Evolutionary conservation across 2,797 vertebrate species (phyloP), one percentile per base, ranked within the genome.

Genomic region (Sarcophilus harrisii): DNA sequence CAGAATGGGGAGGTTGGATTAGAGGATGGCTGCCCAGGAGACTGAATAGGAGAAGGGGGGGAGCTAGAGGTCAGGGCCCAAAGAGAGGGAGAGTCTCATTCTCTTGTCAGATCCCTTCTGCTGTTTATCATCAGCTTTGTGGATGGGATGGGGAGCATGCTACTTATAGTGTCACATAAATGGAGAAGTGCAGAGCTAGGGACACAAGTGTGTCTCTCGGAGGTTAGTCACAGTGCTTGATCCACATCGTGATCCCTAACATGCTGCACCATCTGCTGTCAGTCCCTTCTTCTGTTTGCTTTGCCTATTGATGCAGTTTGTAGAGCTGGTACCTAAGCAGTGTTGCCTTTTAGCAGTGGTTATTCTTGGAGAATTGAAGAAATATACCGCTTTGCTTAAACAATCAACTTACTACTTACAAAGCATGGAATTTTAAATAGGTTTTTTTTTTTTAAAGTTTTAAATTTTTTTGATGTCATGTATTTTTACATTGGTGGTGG

Each of bases 1-100:
- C 92, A 57, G 91, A 95, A 91, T 90, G 90, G 92, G 81, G 57
- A 45, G 21, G 13, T 91, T 93, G 58, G 93, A 21, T 11, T 30
- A 29, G 32, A 55, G 11, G 92, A 38, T 24, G n/a, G 5, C 5
- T 24, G 28, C 16, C n/a, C 30, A 90, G 5, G 14, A 66, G 66
- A 58, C 18, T 30, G 38, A 12, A 54, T 93, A 57, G 94, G 32
- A 1, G 94, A 21, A 8, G 91, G 90, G 93, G 57, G 45, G 59
- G 94, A 52, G 21, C 10, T 94, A 8, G 90, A 57, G 30, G 29
- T 21, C 92, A 90, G 93, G 90, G 9, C 21, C n/a, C 66, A 45
- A 0, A 66, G 92, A 6, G 90, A 90, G 24, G 66, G 90, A 57
- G 93, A 93, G 28, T 93, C 91, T 92, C 30, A 30, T 28, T 94